Evolutionary conservation across 2,797 vertebrate genomes (phyloP).

Genomic region (Gastrophryne carolinensis): DNA sequence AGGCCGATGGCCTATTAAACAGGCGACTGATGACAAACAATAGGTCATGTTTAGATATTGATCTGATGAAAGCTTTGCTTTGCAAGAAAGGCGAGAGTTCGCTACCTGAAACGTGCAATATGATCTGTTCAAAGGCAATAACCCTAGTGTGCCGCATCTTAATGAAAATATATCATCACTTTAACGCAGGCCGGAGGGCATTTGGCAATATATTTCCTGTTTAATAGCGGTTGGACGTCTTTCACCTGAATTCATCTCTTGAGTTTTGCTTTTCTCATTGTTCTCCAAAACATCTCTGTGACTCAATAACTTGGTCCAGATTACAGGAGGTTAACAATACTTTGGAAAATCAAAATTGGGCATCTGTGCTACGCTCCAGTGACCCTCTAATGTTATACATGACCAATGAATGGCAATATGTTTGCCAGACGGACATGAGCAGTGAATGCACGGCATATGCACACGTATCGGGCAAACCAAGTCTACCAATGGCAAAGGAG

Average conservation of each 20-base stretch:
- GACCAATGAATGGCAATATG: too few species aligned
- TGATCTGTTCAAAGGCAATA: conserved; percentile 20
- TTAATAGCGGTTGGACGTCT: background rate
- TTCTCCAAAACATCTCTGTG: background rate
- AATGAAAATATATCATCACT: conserved; percentile 17
- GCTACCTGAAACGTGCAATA: conserved; percentile 7
- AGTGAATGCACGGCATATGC: too few species aligned
- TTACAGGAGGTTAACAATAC: too few species aligned
- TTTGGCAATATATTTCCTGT: background rate
- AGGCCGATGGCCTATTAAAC: conserved; percentile 30
- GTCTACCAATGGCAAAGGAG: too few species aligned
- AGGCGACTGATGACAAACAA: conserved; percentile 40
- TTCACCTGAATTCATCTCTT: background rate
- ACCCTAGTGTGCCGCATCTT: background rate
- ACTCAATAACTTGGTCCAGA: too few species aligned
- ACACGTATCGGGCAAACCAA: too few species aligned
- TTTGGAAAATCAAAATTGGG: too few species aligned
- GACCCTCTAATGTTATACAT: too few species aligned
- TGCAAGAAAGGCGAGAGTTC: conserved; percentile 4
- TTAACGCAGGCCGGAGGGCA: background rate
- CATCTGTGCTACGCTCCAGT: too few species aligned
- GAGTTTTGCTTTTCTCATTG: background rate
- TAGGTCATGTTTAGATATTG: conserved; percentile 43
- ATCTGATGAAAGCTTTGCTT: conserved; percentile 41
- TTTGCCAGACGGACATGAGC: too few species aligned